phyloP scores from a whole-genome alignment of 2,797 vertebrate genomes.

The Gobio occitaniae region DNA sequence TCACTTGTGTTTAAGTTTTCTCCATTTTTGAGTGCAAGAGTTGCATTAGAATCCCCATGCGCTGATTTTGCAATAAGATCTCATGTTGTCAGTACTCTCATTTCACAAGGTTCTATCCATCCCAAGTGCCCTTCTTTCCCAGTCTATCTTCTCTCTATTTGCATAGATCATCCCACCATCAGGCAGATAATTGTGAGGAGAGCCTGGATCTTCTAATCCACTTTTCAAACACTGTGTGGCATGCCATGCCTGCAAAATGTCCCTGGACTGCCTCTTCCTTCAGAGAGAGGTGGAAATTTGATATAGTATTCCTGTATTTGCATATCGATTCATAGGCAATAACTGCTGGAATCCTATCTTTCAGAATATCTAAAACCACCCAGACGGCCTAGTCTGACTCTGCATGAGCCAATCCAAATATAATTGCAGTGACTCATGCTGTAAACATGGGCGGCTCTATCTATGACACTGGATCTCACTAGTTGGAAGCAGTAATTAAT shows the following conservation, averaged over 20 bases:
- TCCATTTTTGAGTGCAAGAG: neutral
- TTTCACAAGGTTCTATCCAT: conserved; percentile 19
- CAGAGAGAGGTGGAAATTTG: conserved; percentile 1
- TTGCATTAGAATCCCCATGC: conserved; percentile 8
- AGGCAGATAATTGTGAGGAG: conserved; percentile 59
- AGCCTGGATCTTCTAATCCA: conserved; percentile 57
- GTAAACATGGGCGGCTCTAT: conserved; percentile 49
- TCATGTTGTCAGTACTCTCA: conserved; percentile 24
- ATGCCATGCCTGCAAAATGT: conserved; percentile 63
- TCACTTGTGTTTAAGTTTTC: conserved; percentile 26
- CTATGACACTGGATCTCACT: conserved; percentile 40
- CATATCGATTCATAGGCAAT: conserved; percentile 34
- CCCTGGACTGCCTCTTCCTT: neutral
- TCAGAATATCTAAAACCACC: conserved; percentile 32
- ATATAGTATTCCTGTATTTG: conserved; percentile 21
- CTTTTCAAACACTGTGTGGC: conserved; percentile 56
- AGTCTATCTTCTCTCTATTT: conserved; percentile 55
- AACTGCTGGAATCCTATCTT: conserved; percentile 10
- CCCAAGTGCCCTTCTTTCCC: conserved; percentile 11
- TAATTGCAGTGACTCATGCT: conserved; percentile 44
- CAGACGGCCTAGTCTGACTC: neutral
- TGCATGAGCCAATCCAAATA: conserved; percentile 28
- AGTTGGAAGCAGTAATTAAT: conserved; percentile 38
- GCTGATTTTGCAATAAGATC: conserved; percentile 36
- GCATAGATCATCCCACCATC: conserved; percentile 55